Percentiles rank a stretch among this genome's conserved stretches.
Conservation (phyloP, 2,888 invertebrate species). For the Yponomeuta malinellus region DNA sequence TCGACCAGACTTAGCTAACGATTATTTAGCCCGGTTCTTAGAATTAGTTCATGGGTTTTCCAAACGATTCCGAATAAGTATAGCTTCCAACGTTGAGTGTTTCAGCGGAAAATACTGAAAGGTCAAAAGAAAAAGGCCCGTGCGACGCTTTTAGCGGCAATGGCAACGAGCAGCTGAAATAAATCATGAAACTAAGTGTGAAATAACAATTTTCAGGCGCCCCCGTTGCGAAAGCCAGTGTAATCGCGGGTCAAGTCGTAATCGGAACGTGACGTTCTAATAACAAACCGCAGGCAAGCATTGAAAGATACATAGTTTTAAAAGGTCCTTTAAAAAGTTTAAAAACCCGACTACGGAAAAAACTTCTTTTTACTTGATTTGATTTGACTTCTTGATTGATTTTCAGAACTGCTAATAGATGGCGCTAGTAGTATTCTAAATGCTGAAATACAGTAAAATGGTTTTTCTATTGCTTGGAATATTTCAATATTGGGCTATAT, state of each 20-base stretch:
- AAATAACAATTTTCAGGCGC: slow-evolving; percentile 1
- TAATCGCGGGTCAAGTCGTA: not conserved
- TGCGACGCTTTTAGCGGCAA: not conserved
- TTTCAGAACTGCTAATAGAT: not conserved
- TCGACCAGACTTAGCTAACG: not conserved
- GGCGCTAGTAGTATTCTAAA: not conserved
- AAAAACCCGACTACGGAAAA: too few relatives aligned
- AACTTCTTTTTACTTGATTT: not conserved
- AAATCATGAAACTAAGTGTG: not conserved
- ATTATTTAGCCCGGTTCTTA: not conserved
- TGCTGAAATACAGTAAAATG: too few relatives aligned
- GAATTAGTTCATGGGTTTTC: not conserved
- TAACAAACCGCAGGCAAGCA: not conserved
- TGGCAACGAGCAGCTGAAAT: not conserved
- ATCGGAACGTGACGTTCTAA: not conserved
- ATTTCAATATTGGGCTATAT: too few relatives aligned
- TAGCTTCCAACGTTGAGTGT: not conserved
- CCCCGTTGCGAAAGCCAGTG: not conserved
- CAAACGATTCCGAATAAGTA: too few relatives aligned
- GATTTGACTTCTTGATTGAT: not conserved
- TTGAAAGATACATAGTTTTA: not conserved
- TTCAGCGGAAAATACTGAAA: not conserved
- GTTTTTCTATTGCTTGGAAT: too few relatives aligned
- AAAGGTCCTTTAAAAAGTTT: too few relatives aligned
- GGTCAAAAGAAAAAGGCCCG: not conserved